Percentiles rank a stretch among this genome's conserved stretches.
phyloP scores from a whole-genome alignment of 2,113 vertebrate genomes.

The Hypocryptadius cinnamomeus region DNA sequence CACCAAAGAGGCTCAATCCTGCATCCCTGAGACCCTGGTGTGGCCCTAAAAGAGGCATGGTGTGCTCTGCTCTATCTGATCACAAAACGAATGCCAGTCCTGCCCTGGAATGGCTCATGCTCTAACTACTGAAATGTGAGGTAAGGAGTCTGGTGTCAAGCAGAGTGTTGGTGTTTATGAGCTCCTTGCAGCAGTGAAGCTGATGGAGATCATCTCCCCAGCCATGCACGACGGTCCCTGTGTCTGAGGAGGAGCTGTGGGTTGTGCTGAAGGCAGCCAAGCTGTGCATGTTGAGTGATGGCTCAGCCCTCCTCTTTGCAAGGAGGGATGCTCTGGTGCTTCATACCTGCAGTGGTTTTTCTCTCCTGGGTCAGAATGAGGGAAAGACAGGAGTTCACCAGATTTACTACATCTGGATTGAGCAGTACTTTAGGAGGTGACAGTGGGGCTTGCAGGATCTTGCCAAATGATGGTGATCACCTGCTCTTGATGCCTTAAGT shows the following conservation, averaged over 20 bases:
- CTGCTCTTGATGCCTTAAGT: background rate
- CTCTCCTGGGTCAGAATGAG: background rate
- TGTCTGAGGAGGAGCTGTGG: background rate
- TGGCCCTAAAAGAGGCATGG: background rate
- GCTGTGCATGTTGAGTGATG: background rate
- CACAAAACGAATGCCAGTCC: background rate
- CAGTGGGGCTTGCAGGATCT: background rate
- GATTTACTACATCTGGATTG: background rate
- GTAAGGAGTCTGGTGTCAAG: background rate
- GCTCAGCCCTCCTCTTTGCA: background rate
- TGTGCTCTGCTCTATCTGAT: background rate
- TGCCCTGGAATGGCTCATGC: background rate
- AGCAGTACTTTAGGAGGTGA: background rate
- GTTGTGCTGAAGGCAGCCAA: fast-evolving
- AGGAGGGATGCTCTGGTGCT: background rate
- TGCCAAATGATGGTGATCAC: background rate
- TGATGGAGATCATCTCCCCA: background rate
- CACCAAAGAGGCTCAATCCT: fast-evolving
- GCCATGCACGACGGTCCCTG: fast-evolving
- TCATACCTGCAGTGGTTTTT: background rate
- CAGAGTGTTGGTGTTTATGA: background rate
- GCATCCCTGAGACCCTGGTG: background rate
- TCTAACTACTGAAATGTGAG: fast-evolving
- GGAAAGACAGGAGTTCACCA: background rate
- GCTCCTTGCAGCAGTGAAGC: background rate